Base-by-base conservation (phyloP, 2,888 invertebrate species). In the Tipula confusa region DNA sequence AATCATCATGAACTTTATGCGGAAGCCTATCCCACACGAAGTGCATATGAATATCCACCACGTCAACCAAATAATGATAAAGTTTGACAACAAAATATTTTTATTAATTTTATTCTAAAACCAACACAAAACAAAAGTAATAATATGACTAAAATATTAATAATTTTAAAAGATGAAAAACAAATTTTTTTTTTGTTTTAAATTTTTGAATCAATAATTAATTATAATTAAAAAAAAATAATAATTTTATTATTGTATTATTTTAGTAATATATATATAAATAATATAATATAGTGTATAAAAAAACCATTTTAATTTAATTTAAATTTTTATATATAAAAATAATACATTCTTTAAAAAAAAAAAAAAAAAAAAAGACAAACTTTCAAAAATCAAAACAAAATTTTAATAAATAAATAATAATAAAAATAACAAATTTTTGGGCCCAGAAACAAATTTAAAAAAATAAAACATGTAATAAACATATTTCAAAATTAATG, bases 21-120 rank as follows among this genome's bases (percentile, higher is more conserved):
- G 83, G 89, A 89, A 85, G 89, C 89, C 84, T 89, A 89, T 86
- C 88, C 89, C 85, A 89, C 88, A 85, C 88, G 89, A 85, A 88
- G 88, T 84, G 29, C 83, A 81, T 84, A 83, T 82, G 84, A 84
- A 29, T 82, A 83, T 64, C 84, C 84, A 28, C 29, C 83, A 81
- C 81, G 84, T 18, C 84, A 84, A 83, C 36, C 83, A 83, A 48
- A 82, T 82, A 84, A 33, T 24, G 28, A 84, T 83, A 84, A 84
- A 84, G 84, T 84, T 82, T 84, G 84, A 84, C 84, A 83, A 82
- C 82, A 82, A 33, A 82, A 82, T 9, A 64, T 11, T 7, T 64
- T 64, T n/a, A n/a, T n/a, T 64, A 64, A 64, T 64, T 64, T n/a
- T 64, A 24, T 64, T 64, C 64, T 64, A 64, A 64, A 64, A 64